These are phyloP conservation scores for Silurus aristotelis DNA, from an alignment of 2,797 vertebrate genomes.

Conservation along the genomic window DNA sequence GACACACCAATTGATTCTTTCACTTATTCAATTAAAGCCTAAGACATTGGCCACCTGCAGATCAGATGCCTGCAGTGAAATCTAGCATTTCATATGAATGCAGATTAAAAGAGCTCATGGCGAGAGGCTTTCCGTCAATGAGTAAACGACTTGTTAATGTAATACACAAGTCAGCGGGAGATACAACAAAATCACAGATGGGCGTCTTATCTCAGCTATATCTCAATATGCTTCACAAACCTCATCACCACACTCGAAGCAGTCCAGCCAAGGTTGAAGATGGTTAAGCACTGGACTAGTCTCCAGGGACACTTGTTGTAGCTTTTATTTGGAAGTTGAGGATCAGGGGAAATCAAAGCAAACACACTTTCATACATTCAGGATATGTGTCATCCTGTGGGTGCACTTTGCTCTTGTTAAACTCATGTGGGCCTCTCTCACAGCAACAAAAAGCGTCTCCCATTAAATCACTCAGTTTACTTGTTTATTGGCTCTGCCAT, in stretches of 20 bases:
- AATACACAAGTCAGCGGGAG: conserved; percentile 67
- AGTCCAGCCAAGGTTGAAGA: conserved; percentile 22
- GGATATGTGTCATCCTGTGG: conserved; percentile 60
- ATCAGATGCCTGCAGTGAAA: conserved; percentile 58
- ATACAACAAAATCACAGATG: conserved; percentile 57
- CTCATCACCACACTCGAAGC: neutral
- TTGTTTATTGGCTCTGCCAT: conserved; percentile 66
- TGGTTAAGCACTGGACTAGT: conserved; percentile 39
- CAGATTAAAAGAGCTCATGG: conserved; percentile 76
- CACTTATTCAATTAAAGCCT: conserved; percentile 61
- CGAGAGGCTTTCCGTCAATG: conserved; percentile 74
- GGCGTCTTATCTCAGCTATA: conserved; percentile 46
- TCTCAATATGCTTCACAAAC: conserved; percentile 11
- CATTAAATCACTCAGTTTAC: conserved; percentile 65
- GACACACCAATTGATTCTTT: conserved; percentile 50
- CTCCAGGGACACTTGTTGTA: conserved; percentile 51
- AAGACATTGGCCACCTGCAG: conserved; percentile 58
- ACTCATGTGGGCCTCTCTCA: conserved; percentile 61
- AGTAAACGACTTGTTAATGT: conserved; percentile 65
- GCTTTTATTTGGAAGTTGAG: conserved; percentile 63
- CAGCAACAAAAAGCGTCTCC: conserved; percentile 57
- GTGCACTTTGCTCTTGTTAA: conserved; percentile 60
- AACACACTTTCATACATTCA: conserved; percentile 63
- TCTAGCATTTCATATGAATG: conserved; percentile 70
- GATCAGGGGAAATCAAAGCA: conserved; percentile 69